A percentile compares a stretch with the other conserved stretches of the same genome.
These are phyloP conservation scores for Pollenia labialis DNA, from an alignment of 2,888 invertebrate genomes.

Conservation along the genomic window DNA sequence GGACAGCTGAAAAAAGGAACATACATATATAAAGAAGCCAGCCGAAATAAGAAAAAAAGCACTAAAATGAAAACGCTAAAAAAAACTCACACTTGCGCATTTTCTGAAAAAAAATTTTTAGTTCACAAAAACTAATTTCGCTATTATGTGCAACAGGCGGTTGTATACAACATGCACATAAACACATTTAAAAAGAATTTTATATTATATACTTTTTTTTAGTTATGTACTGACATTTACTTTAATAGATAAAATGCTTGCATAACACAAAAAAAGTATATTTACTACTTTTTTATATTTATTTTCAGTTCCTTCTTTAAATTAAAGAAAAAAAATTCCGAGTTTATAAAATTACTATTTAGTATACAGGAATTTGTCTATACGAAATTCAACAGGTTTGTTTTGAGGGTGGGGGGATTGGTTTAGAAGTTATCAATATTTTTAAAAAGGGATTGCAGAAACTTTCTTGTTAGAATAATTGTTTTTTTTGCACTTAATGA, in stretches of 20 bases:
- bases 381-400: conserved; percentile 51
- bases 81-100: conserved; percentile 73
- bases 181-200: background rate
- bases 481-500: too few species aligned
- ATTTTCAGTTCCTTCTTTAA: conserved; percentile 22
- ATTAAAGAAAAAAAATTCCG: background rate
- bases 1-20: conserved; percentile 56
- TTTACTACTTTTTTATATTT: conserved; percentile 2
- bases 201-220: background rate
- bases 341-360: background rate
- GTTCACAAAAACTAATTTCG: conserved; percentile 63
- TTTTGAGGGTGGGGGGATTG: background rate
- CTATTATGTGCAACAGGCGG: conserved; percentile 70
- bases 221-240: conserved; percentile 50
- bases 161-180: conserved; percentile 60
- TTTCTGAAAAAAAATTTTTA: conserved; percentile 60
- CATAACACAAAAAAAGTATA: background rate
- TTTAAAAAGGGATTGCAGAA: conserved; percentile 16
- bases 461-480: background rate
- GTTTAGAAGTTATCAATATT: background rate
- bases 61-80: conserved; percentile 48
- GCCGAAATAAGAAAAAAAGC: conserved; percentile 50
- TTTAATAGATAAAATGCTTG: conserved; percentile 55
- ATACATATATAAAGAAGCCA: conserved; percentile 51
- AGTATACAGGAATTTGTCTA: background rate